Evolutionary conservation across 2,888 invertebrate species (phyloP).

Genomic region (Liopterus haemorrhoidalis): DNA sequence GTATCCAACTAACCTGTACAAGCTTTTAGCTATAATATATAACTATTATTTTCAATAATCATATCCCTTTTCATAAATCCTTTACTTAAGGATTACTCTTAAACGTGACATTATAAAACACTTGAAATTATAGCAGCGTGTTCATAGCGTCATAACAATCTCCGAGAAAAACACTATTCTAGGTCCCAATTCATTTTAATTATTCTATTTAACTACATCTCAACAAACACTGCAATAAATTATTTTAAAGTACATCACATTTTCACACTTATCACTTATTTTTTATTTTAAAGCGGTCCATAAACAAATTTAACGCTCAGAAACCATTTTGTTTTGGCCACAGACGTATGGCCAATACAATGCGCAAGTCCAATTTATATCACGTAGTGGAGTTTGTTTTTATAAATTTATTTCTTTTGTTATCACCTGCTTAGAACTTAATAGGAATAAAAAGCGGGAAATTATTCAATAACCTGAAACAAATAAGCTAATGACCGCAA

Average conservation of each 20-base stretch:
- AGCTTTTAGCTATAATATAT: conserved; percentile 10
- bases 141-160: conserved; percentile 20
- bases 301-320: conserved; percentile 41
- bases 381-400: too few species aligned
- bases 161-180: conserved; percentile 10
- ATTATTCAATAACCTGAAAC: too few species aligned
- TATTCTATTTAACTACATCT: too few species aligned
- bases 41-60: conserved; percentile 12
- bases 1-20: conserved; percentile 17
- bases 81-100: conserved; percentile 16
- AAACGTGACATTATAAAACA: too few species aligned
- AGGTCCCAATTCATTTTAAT: conserved; percentile 17
- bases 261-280: conserved; percentile 34
- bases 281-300: conserved; percentile 42
- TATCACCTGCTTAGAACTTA: too few species aligned
- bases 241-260: too few species aligned
- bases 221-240: too few species aligned
- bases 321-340: conserved; percentile 48
- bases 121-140: conserved; percentile 17
- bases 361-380: conserved; percentile 21
- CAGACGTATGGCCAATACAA: conserved; percentile 23
- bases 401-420: too few species aligned
- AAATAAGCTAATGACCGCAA: too few species aligned
- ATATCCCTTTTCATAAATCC: conserved; percentile 14
- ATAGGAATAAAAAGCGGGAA: too few species aligned